Evolutionary conservation across 2,113 vertebrate species (phyloP), one percentile per base, ranked within the genome.

Genomic region (Ophiodon elongatus): DNA sequence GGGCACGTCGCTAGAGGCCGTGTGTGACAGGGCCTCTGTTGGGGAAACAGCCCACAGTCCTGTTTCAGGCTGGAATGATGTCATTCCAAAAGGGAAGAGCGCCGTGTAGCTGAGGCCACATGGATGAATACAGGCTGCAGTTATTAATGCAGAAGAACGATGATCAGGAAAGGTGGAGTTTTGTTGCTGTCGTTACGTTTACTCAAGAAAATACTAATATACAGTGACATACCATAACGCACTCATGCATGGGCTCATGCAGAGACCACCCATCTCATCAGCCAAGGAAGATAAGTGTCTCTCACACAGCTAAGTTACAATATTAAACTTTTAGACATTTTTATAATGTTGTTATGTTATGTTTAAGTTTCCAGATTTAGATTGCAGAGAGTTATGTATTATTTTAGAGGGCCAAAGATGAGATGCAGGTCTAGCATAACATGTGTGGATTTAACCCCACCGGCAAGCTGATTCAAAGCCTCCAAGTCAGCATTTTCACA

Each of bases 291-390:
- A 63, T 33, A 17, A 56, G 57, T 43, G 35, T 75, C 41, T 71
- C 45, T 74, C 62, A 47, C 75, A 62, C 75, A 73, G 50, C 37
- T 35, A 27, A 21, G 14, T 52, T 11, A 31, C 33, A 39, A 31
- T 43, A 43, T 33, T n/a, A n/a, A n/a, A n/a, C n/a, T 65, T 76
- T 65, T 33, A 63, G 50, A 41, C n/a, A 37, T 15, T 79, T 89
- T 82, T 67, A 82, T 80, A 39, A 69, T 73, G 63, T 41, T 66
- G 39, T 37, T 63, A 19, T 82, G 71, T 77, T 80, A 35, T 74
- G 74, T 90, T 90, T 85, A 54, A 43, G 79, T 81, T 60, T 76
- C 74, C 84, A 82, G 62, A 78, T 88, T 89, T 88, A 84, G 73
- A 71, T 85, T 81, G 52, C 62, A 65, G 23, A 57, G 21, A 83